Conservation (phyloP, 1,140 invertebrate species). For the Phenacoccus solenopsis region DNA sequence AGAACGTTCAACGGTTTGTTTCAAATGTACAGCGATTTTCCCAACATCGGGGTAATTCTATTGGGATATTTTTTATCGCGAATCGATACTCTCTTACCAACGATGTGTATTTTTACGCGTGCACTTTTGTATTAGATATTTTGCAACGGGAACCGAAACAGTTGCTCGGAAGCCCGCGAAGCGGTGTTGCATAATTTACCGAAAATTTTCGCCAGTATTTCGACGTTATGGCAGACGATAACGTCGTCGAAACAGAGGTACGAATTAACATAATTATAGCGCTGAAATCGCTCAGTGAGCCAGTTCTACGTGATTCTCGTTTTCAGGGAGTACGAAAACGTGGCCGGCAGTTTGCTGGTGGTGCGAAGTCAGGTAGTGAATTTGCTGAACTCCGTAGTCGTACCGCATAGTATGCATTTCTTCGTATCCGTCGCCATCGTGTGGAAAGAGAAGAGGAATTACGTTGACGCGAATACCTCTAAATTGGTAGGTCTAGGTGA, state of each 20-base stretch:
- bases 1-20: neutral
- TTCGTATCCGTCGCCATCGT: slow-evolving; percentile 75
- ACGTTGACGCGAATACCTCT: neutral
- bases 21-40: slow-evolving; percentile 6
- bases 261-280: slow-evolving; percentile 19
- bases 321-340: slow-evolving; percentile 25
- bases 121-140: neutral
- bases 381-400: slow-evolving; percentile 73
- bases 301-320: neutral
- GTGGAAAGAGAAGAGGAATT: slow-evolving; percentile 60
- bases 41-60: neutral
- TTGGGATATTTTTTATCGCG: too few relatives aligned
- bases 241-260: slow-evolving; percentile 38
- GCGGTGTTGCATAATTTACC: slow-evolving; percentile 66
- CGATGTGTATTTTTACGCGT: neutral
- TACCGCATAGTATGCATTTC: slow-evolving; percentile 71
- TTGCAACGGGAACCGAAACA: neutral
- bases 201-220: slow-evolving; percentile 63
- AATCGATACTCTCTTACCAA: neutral
- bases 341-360: slow-evolving; percentile 46
- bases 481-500: neutral
- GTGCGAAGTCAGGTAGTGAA: slow-evolving; percentile 69
- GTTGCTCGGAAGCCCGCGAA: slow-evolving; percentile 41
- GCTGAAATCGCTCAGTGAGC: neutral
- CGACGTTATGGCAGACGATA: slow-evolving; percentile 66